Percentiles rank a stretch among this genome's conserved stretches.
Evolutionary conservation across 1,140 invertebrate genomes (phyloP).

Genomic region (Vanessa tameamea): DNA sequence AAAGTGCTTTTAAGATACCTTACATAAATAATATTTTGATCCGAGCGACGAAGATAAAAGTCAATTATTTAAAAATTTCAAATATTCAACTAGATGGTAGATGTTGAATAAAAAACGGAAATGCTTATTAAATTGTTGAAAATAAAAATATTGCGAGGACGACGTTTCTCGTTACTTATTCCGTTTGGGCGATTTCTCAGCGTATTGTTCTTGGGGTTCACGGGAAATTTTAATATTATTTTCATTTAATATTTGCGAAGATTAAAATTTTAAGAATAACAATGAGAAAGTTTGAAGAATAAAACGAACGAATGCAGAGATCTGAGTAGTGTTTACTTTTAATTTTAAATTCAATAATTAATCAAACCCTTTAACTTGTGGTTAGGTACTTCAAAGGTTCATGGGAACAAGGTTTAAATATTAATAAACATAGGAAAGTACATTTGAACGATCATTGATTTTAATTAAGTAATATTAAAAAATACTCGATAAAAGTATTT

Average conservation of each 20-base stretch:
- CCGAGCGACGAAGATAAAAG: not conserved
- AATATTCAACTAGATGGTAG: not conserved
- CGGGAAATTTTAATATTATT: slow-evolving; percentile 15
- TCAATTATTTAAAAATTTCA: not conserved
- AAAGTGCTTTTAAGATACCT: too few relatives aligned
- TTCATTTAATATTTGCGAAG: slow-evolving; percentile 9
- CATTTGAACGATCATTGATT: too few relatives aligned
- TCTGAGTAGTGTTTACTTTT: not conserved
- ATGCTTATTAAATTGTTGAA: slow-evolving; percentile 3
- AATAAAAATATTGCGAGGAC: slow-evolving; percentile 6
- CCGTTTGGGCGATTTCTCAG: slow-evolving; percentile 18
- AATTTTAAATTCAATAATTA: not conserved
- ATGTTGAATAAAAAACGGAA: not conserved
- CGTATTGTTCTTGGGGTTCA: slow-evolving; percentile 18
- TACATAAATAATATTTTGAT: too few relatives aligned
- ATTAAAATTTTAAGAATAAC: slow-evolving; percentile 5
- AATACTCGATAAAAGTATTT: too few relatives aligned
- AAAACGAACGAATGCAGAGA: not conserved
- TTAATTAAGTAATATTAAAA: too few relatives aligned
- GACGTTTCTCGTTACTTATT: slow-evolving; percentile 22
- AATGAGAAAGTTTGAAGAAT: slow-evolving; percentile 1
- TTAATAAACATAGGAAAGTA: too few relatives aligned
- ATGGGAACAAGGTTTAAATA: too few relatives aligned
- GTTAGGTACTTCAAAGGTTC: too few relatives aligned
- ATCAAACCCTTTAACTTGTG: too few relatives aligned